Conservation (phyloP, 1,140 invertebrate species). For the Goniozus legneri region DNA sequence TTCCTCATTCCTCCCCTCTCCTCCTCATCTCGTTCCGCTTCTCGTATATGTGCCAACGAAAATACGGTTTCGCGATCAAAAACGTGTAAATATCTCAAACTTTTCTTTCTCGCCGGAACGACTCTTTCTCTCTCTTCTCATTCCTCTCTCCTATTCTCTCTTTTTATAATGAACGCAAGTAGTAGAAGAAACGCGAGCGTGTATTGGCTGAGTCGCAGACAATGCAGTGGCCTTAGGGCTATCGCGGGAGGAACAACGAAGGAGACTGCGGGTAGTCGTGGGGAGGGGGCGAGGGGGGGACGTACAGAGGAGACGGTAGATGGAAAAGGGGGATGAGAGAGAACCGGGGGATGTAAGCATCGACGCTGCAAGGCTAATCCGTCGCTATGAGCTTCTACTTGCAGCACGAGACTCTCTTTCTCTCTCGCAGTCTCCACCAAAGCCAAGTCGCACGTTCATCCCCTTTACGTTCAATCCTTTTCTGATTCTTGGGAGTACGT, state of each 20-base stretch:
- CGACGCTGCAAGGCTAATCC: constrained; percentile 52
- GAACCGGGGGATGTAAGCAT: constrained; percentile 47
- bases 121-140: constrained; percentile 21
- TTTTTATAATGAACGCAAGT: constrained; percentile 53
- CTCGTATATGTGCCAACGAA: no score
- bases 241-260: constrained; percentile 22
- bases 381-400: constrained; percentile 49
- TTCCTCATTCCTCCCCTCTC: constrained; percentile 13
- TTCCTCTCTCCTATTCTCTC: constrained; percentile 19
- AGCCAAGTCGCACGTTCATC: no score
- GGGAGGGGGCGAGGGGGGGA: not conserved
- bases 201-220: constrained; percentile 8
- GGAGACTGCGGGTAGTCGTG: constrained; percentile 14
- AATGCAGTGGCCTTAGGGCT: constrained; percentile 25
- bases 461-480: no score
- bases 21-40: constrained; percentile 1
- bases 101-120: constrained; percentile 16
- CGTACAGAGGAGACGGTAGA: not conserved
- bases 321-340: constrained; percentile 2
- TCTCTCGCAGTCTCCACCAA: not conserved
- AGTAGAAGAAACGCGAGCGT: not conserved
- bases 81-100: no score
- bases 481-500: not conserved
- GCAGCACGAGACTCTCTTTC: constrained; percentile 31
- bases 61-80: no score